Conservation (phyloP, 2,888 invertebrate genomes). For the Euzetes globulus region DNA sequence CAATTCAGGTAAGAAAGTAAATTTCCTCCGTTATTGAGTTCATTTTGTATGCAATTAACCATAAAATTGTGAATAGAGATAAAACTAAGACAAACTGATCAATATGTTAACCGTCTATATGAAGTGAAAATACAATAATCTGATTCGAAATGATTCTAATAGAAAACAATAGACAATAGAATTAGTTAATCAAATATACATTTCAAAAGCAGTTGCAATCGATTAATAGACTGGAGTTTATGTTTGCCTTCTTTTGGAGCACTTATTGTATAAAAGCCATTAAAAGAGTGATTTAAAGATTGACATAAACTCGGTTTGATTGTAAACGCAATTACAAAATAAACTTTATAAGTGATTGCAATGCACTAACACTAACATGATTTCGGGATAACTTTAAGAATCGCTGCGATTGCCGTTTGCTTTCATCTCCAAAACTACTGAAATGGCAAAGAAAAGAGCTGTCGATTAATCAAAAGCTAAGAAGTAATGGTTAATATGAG, state of each 20-base stretch:
- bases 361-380: background rate
- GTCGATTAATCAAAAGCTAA: slow-evolving; percentile 13
- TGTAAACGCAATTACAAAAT: slow-evolving; percentile 25
- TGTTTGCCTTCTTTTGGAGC: background rate
- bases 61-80: too few relatives aligned
- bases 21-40: too few relatives aligned
- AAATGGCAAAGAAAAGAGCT: background rate
- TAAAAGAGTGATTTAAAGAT: slow-evolving; percentile 21
- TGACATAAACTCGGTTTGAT: slow-evolving; percentile 11
- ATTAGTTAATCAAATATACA: background rate
- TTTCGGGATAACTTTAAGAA: slow-evolving; percentile 6
- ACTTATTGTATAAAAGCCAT: background rate
- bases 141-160: background rate
- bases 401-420: slow-evolving; percentile 9
- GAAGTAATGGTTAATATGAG: slow-evolving; percentile 9
- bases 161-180: background rate
- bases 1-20: too few relatives aligned
- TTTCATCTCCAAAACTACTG: slow-evolving; percentile 3
- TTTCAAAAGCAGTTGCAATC: background rate
- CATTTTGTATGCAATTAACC: too few relatives aligned
- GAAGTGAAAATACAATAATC: background rate
- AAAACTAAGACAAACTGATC: too few relatives aligned
- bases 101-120: too few relatives aligned
- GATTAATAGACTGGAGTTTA: background rate
- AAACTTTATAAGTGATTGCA: slow-evolving; percentile 21